Evolutionary conservation across 2,888 invertebrate species (phyloP).

Genomic region (Camptogramma bilineatum): DNA sequence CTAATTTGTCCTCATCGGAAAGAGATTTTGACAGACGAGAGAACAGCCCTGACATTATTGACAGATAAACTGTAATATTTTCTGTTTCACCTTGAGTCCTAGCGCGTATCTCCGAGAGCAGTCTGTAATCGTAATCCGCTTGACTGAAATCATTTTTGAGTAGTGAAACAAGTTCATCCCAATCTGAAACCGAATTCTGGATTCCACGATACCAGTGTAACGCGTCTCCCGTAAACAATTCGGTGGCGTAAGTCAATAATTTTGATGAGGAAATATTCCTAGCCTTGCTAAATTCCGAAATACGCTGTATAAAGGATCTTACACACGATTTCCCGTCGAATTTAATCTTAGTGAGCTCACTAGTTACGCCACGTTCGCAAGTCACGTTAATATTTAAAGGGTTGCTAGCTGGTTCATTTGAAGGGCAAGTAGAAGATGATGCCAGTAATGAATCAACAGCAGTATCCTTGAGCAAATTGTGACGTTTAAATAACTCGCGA

Average conservation of each 20-base stretch:
- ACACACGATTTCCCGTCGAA: not conserved
- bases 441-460: too few species aligned
- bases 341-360: too few species aligned
- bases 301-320: slow-evolving; percentile 10
- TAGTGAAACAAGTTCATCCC: slow-evolving; percentile 3
- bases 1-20: slow-evolving; percentile 7
- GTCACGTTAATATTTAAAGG: too few species aligned
- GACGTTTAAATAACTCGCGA: too few species aligned
- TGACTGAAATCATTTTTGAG: not conserved
- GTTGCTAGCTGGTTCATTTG: too few species aligned
- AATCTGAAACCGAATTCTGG: not conserved
- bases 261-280: not conserved
- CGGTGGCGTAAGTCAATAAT: slow-evolving; percentile 6
- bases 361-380: too few species aligned
- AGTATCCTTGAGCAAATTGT: too few species aligned
- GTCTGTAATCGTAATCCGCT: slow-evolving; percentile 4
- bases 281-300: slow-evolving; percentile 3
- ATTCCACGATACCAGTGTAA: slow-evolving; percentile 17
- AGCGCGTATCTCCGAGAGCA: slow-evolving; percentile 5
- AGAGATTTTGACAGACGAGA: not conserved
- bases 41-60: slow-evolving; percentile 8
- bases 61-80: slow-evolving; percentile 1
- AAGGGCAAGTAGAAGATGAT: too few species aligned
- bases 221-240: slow-evolving; percentile 15
- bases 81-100: slow-evolving; percentile 6